phyloP scores from a whole-genome alignment of 2,888 invertebrate genomes.

The Diplazon laetatorius region DNA sequence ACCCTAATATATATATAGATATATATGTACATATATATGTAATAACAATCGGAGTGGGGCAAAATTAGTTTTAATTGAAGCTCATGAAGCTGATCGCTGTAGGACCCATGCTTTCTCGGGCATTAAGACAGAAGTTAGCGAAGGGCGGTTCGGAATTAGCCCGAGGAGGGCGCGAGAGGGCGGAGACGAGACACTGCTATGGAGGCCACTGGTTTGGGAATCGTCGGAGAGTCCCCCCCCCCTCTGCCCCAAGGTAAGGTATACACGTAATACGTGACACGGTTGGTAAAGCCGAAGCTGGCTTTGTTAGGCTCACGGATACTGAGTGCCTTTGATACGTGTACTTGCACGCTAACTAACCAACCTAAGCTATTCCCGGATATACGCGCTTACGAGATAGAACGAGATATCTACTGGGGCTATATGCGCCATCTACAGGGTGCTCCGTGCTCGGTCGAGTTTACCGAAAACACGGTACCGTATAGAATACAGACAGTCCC shows the following conservation, averaged over 20 bases:
- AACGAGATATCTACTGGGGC: conserved; percentile 48
- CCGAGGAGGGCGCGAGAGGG: conserved; percentile 60
- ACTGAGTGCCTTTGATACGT: conserved; percentile 83
- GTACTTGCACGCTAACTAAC: conserved; percentile 83
- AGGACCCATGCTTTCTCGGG: conserved; percentile 69
- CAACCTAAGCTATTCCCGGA: conserved; percentile 80
- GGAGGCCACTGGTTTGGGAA: conserved; percentile 49
- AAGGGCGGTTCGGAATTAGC: conserved; percentile 64
- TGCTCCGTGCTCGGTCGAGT: conserved; percentile 47
- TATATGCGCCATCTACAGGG: conserved; percentile 36
- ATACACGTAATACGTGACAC: conserved; percentile 81
- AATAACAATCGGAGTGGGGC: conserved; percentile 58
- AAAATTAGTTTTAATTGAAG: conserved; percentile 79
- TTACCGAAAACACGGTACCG: conserved; percentile 38
- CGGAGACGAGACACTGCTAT: not conserved
- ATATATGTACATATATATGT: too few species aligned
- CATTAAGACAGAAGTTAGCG: conserved; percentile 80
- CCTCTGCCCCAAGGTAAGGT: conserved; percentile 79
- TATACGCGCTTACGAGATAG: conserved; percentile 59
- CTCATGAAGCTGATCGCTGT: conserved; percentile 74
- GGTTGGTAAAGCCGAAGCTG: conserved; percentile 81
- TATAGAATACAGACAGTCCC: not conserved
- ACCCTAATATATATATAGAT: too few species aligned
- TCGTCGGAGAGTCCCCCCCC: conserved; percentile 46
- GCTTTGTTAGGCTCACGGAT: conserved; percentile 82